Conservation (phyloP, 2,888 invertebrate genomes). For the Rhagonycha fulva region DNA sequence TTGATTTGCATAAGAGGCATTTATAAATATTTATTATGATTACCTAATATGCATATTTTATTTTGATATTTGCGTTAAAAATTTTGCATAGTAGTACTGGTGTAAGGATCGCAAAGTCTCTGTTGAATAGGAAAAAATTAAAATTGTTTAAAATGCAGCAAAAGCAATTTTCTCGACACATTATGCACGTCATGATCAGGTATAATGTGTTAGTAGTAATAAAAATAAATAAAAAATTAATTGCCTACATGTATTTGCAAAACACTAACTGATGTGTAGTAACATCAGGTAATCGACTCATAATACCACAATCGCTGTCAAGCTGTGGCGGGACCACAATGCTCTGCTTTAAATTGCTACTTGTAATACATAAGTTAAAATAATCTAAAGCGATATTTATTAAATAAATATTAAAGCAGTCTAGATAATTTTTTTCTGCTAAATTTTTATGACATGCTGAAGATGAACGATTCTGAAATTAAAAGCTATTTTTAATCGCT, state of each 20-base stretch:
- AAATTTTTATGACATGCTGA: too few relatives aligned
- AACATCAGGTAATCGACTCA: constrained; percentile 43
- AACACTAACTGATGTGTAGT: constrained; percentile 35
- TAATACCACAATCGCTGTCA: constrained; percentile 44
- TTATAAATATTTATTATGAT: neutral
- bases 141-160: neutral
- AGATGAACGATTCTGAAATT: too few relatives aligned
- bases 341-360: neutral
- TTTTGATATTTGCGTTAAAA: neutral
- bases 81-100: neutral
- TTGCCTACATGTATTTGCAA: constrained; percentile 1
- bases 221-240: neutral
- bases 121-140: too few relatives aligned
- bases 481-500: too few relatives aligned
- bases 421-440: too few relatives aligned
- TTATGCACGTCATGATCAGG: neutral
- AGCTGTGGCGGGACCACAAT: constrained; percentile 43
- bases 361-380: neutral
- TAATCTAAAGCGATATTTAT: neutral
- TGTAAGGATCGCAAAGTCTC: neutral
- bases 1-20: neutral
- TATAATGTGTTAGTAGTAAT: neutral
- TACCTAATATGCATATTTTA: neutral
- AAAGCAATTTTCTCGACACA: neutral
- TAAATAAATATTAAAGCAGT: neutral